Base-by-base conservation (phyloP, 2,113 vertebrate genomes). In the Myotis lucifugus region DNA sequence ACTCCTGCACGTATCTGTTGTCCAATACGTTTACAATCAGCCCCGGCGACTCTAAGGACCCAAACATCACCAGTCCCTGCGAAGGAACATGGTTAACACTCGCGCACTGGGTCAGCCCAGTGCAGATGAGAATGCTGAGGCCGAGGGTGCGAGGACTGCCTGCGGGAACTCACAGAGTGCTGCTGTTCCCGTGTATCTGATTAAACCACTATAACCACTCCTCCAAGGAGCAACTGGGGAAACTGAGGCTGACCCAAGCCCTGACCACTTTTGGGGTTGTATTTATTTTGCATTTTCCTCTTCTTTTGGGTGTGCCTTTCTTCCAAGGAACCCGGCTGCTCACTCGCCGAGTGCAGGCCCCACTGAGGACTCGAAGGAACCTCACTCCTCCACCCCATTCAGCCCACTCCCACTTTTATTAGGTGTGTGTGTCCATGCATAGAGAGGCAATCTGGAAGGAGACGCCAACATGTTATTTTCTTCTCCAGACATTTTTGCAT, bases 1-100 rank as follows among this genome's bases (percentile, higher is more conserved):
- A 34, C 8, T 2, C 9, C 40, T 34, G 46, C 3, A 4, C 42
- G 2, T 0, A 7, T 9, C 50, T 19, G 40, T 12, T 37, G 82
- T 79, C 79, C 40, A 40, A 25, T 6, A 17, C 3, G 48, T 67
- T 59, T 59, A 23, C 6, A 27, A 34, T 27, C n/a, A 64, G 67
- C 56, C 50, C 42, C 23, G 18, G 11, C 0, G 0, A 19, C 89
- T 59, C 32, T 7, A 56, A 46, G 29, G 56, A 69, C 59, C 37
- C 32, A 32, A 11, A 59, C 7, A 3, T 69, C 42, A 11, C 48
- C 19, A 37, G 52, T 12, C 15, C 14, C 12, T 27, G 8, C 19
- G 27, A 9, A 56, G 46, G 34, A 67, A 14, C 6, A 0, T 3
- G 4, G 40, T 6, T 34, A 25, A 73, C 8, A 37, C 29, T 2